Conservation (phyloP, 2,888 invertebrate species). For the Elmis aenea region DNA sequence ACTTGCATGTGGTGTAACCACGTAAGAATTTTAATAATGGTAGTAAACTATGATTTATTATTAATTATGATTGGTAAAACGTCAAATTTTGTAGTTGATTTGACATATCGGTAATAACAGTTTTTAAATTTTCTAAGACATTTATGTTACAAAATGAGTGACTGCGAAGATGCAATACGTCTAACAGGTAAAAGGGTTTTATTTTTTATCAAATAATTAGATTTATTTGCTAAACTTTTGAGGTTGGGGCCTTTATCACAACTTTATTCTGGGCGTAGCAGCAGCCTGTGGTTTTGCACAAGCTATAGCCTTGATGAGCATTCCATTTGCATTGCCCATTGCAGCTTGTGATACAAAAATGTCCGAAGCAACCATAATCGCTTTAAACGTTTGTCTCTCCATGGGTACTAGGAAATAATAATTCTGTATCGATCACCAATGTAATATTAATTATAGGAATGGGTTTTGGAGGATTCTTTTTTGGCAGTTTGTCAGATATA, state of each 20-base stretch:
- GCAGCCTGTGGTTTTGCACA: slow-evolving; percentile 32
- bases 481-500: slow-evolving; percentile 40
- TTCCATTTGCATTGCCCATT: slow-evolving; percentile 36
- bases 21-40: too few species aligned
- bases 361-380: slow-evolving; percentile 21
- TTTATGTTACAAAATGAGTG: too few species aligned
- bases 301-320: slow-evolving; percentile 29
- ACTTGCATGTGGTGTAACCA: too few species aligned
- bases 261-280: slow-evolving; percentile 35
- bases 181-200: slow-evolving; percentile 8
- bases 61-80: too few species aligned
- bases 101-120: too few species aligned
- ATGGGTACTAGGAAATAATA: too few species aligned
- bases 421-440: too few species aligned
- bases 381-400: slow-evolving; percentile 28
- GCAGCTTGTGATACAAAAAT: slow-evolving; percentile 33
- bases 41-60: too few species aligned
- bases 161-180: slow-evolving; percentile 8
- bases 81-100: too few species aligned
- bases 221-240: slow-evolving; percentile 11
- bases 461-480: slow-evolving; percentile 38
- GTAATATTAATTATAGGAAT: slow-evolving; percentile 34
- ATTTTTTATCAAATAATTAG: background rate
- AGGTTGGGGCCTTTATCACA: slow-evolving; percentile 43
- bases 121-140: too few species aligned